Percentiles rank a stretch among this genome's conserved stretches.
These are phyloP conservation scores for Galerucella pusilla DNA, from an alignment of 2,888 invertebrate genomes.

Conservation along the genomic window DNA sequence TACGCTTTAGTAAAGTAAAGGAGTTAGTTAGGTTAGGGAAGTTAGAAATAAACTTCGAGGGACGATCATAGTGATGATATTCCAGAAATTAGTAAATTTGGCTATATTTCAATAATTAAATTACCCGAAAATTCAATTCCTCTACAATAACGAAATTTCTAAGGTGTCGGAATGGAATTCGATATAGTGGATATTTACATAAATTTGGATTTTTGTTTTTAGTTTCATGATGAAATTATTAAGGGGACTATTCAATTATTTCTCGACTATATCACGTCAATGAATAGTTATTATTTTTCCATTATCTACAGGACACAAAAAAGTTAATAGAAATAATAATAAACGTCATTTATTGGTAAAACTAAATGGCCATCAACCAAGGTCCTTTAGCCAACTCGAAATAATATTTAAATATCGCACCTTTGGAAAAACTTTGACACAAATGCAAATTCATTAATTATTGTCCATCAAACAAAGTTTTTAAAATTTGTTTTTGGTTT, in stretches of 20 bases:
- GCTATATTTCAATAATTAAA: conserved; percentile 24
- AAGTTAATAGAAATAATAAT: background rate
- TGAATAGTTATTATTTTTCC: background rate
- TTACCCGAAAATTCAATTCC: background rate
- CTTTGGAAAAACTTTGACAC: no score
- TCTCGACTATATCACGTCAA: background rate
- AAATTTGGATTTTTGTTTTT: conserved; percentile 4
- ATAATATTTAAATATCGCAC: no score
- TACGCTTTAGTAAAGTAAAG: background rate
- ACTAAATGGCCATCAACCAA: no score
- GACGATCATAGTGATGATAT: conserved; percentile 11
- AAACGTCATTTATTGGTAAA: no score
- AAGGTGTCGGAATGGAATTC: background rate
- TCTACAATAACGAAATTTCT: conserved; percentile 7
- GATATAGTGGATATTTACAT: conserved; percentile 7
- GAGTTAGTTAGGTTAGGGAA: no score
- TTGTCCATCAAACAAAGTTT: no score
- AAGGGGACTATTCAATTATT: background rate
- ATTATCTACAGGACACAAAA: background rate
- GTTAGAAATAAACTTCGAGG: background rate
- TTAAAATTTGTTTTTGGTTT: no score
- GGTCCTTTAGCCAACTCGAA: no score
- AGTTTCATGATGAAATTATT: background rate
- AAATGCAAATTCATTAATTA: no score
- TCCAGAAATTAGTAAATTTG: conserved; percentile 13